These are phyloP conservation scores for Perca schrenkii DNA, from an alignment of 2,113 vertebrate species.

Conservation along the genomic window DNA sequence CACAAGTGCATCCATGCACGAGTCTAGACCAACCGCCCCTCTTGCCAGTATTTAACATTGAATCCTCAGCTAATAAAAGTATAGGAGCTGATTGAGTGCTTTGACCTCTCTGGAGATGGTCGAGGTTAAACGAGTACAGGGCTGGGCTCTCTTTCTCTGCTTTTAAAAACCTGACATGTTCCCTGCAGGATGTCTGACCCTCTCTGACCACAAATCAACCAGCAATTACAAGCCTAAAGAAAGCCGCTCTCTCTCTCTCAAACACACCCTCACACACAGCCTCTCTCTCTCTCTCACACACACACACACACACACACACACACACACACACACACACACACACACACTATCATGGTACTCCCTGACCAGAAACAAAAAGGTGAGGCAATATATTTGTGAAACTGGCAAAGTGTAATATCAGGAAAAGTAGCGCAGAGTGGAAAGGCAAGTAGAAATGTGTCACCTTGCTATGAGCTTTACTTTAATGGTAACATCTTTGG, in stretches of 20 bases:
- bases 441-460: background rate
- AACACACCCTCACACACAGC: no score
- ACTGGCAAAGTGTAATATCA: slow-evolving; percentile 10
- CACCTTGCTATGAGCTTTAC: background rate
- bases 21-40: background rate
- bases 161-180: slow-evolving; percentile 75
- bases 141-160: slow-evolving; percentile 51
- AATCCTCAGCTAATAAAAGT: slow-evolving; percentile 64
- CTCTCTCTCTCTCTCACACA: no score
- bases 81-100: slow-evolving; percentile 67
- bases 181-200: slow-evolving; percentile 69
- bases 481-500: background rate
- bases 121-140: slow-evolving; percentile 69
- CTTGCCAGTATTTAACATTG: slow-evolving; percentile 45
- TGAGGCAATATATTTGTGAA: slow-evolving; percentile 4
- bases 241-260: background rate
- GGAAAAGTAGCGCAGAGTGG: background rate
- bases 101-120: slow-evolving; percentile 58
- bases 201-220: slow-evolving; percentile 76
- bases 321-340: slow-evolving; percentile 15
- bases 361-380: slow-evolving; percentile 23
- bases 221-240: slow-evolving; percentile 68
- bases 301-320: background rate
- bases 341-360: background rate
- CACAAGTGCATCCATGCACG: background rate